Evolutionary conservation across 2,113 vertebrate genomes (phyloP), one percentile per base, ranked within the genome.

Genomic region (Prolemur simus): DNA sequence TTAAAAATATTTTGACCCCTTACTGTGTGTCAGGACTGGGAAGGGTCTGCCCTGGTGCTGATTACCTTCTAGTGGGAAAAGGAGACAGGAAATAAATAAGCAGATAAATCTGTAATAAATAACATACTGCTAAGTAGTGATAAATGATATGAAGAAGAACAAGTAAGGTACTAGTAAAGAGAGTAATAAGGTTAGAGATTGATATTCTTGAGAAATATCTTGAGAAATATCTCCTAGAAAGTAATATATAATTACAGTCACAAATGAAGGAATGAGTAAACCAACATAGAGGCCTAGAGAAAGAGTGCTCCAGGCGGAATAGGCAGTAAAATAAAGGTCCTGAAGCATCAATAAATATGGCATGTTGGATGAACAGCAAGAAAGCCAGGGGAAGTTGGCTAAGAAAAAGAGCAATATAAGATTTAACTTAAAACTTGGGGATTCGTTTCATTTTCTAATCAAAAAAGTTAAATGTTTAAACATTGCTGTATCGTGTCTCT

Each of bases 1-100:
- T 74, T 56, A 47, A 45, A 68, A 80, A 13, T 64, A 68, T 34
- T 66, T 76, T 83, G 20, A 63, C 45, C 25, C 73, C 10, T 4
- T 68, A 15, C 27, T 20, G 6, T 20, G 49, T 81, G 32, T 27
- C 6, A 69, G 23, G 60, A 34, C 2, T 12, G 8, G 10, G 42
- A 54, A 20, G 4, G 0, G 1, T 89, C 49, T 52, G 8, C 11
- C 52, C 0, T 29, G 10, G 4, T 34, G 37, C 4, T 47, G 39
- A 78, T 66, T 25, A 32, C 32, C 68, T 5, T n/a, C 39, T 20
- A 52, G 54, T 27, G 23, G 8, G 27, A 76, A 34, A 77, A 76
- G 11, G 7, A 83, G 52, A 58, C 3, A 76, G 25, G 34, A 92
- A 92, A 78, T 73, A 85, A 71, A 20, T 45, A 93, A 32, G 17